phyloP scores from a whole-genome alignment of 2,113 vertebrate species.

The Pelobates fuscus region DNA sequence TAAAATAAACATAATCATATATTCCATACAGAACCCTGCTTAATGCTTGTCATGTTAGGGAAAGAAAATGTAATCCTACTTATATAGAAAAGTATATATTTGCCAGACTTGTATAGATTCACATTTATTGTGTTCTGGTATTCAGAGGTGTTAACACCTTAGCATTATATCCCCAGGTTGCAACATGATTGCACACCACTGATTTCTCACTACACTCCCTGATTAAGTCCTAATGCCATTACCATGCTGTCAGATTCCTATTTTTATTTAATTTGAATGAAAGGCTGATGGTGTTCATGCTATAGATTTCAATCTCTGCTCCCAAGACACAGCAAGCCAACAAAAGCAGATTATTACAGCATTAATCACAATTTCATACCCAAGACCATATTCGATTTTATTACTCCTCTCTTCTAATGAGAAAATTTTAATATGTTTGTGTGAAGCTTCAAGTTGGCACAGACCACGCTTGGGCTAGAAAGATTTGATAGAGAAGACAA shows the following conservation, averaged over 20 bases:
- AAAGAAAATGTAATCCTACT: no score
- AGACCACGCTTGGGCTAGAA: not conserved
- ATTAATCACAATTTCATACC: conserved; percentile 77
- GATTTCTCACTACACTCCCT: conserved; percentile 6
- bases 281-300: conserved; percentile 56
- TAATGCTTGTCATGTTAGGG: no score
- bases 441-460: not conserved
- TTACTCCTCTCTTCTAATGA: not conserved
- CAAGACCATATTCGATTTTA: conserved; percentile 21
- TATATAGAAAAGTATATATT: no score
- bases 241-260: conserved; percentile 50
- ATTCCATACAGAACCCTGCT: no score
- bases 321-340: conserved; percentile 54
- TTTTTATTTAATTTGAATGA: conserved; percentile 57
- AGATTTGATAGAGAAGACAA: not conserved
- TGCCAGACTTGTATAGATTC: no score
- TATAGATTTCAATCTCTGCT: conserved; percentile 51
- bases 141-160: conserved; percentile 4
- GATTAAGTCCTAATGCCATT: conserved; percentile 51
- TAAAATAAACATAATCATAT: no score
- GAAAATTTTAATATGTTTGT: conserved; percentile 10
- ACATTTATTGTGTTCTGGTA: not conserved
- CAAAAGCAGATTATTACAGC: conserved; percentile 72
- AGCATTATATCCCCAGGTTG: not conserved
- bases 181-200: conserved; percentile 16